phyloP scores from a whole-genome alignment of 1,140 invertebrate genomes.

The Cydia amplana region DNA sequence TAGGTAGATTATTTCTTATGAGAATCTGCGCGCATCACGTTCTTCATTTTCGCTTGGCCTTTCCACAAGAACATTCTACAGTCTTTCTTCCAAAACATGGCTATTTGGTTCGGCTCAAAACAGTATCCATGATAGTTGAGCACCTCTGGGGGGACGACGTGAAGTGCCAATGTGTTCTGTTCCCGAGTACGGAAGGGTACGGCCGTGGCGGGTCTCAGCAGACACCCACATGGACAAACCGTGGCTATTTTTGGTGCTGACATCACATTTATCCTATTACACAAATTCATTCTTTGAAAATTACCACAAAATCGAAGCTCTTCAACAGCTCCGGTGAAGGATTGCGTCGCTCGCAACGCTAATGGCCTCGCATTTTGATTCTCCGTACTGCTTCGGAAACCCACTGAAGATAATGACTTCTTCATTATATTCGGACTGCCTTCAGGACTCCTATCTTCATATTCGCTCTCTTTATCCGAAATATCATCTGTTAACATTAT shows the following conservation, averaged over 20 bases:
- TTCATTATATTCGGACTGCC: constrained; percentile 64
- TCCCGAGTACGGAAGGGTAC: constrained; percentile 69
- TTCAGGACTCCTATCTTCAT: constrained; percentile 57
- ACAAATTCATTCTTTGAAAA: constrained; percentile 62
- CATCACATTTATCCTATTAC: constrained; percentile 53
- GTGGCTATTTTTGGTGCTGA: constrained; percentile 50
- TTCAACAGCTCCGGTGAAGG: constrained; percentile 73
- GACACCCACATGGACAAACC: constrained; percentile 70
- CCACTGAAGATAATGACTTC: constrained; percentile 69
- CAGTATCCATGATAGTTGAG: constrained; percentile 69
- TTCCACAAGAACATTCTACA: constrained; percentile 85
- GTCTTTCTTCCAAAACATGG: constrained; percentile 83
- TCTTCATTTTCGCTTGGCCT: constrained; percentile 62
- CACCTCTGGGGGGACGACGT: constrained; percentile 68
- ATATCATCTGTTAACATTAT: constrained; percentile 67
- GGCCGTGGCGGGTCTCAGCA: constrained; percentile 51
- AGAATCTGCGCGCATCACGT: constrained; percentile 48
- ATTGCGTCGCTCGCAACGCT: constrained; percentile 71
- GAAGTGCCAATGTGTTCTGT: constrained; percentile 62
- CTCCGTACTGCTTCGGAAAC: constrained; percentile 62
- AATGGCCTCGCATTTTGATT: constrained; percentile 61
- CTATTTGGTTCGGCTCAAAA: constrained; percentile 66
- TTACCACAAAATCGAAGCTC: constrained; percentile 67
- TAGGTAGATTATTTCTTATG: constrained; percentile 40
- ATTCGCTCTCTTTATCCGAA: constrained; percentile 70